Conservation (phyloP, 2,888 invertebrate species). For the Acleris literana region DNA sequence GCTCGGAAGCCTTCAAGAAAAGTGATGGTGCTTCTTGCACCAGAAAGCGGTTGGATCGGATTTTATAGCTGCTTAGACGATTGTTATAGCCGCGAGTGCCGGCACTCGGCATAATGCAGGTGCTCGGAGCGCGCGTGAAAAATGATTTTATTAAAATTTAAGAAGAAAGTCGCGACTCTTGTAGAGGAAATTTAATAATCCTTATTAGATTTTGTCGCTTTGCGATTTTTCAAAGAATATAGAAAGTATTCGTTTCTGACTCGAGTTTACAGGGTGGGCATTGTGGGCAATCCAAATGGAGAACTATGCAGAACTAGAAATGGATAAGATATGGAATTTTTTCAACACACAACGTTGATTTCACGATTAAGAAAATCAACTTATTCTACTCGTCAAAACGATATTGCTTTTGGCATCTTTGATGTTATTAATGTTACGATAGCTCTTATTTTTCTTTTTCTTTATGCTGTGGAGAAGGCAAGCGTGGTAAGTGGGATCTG, state of each 20-base stretch:
- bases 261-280: too few relatives aligned
- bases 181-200: slow-evolving; percentile 61
- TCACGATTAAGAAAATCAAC: too few relatives aligned
- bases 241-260: slow-evolving; percentile 29
- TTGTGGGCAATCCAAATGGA: too few relatives aligned
- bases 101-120: slow-evolving; percentile 36
- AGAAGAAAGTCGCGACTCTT: slow-evolving; percentile 50
- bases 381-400: too few relatives aligned
- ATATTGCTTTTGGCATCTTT: too few relatives aligned
- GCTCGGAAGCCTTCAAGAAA: neutral
- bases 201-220: slow-evolving; percentile 57
- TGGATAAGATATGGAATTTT: too few relatives aligned
- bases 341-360: too few relatives aligned
- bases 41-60: slow-evolving; percentile 12
- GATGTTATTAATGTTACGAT: too few relatives aligned
- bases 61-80: slow-evolving; percentile 26
- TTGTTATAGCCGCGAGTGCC: slow-evolving; percentile 24
- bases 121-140: slow-evolving; percentile 45
- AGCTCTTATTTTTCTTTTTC: too few relatives aligned
- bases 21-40: slow-evolving; percentile 2
- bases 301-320: too few relatives aligned
- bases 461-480: too few relatives aligned
- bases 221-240: slow-evolving; percentile 41
- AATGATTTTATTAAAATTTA: slow-evolving; percentile 60
- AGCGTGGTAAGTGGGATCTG: too few relatives aligned